Evolutionary conservation across 2,113 vertebrate genomes (phyloP), one percentile per base, ranked within the genome.

Genomic region (Hippopotamus amphibius): DNA sequence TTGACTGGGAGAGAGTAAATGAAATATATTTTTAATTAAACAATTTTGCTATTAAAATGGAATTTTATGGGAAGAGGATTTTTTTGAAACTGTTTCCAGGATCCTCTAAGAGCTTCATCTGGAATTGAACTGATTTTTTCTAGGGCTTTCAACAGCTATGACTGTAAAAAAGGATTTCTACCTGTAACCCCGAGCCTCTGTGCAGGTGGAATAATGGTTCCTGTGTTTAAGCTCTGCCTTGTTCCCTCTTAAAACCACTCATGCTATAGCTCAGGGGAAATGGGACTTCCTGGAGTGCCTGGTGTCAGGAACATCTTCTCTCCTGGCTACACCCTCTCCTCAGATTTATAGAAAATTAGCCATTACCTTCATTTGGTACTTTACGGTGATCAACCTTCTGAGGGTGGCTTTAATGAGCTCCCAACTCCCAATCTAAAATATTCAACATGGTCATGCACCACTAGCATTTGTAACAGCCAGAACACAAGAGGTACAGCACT

Each of bases 291-390:
- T 85, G 81, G 76, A 37, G 95, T 28, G 81, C 16, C 65, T 85
- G 84, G 50, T 8, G 41, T 43, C 30, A 65, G 24, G 48, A 57
- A 10, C 3, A 7, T 46, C 6, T 28, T 19, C 46, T 88, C 53
- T 87, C 33, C 69, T 26, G 55, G 37, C 50, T 65, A 33, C 2
- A 43, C 59, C 37, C 11, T 95, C 17, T 37, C 50, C 84, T 76
- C 59, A 15, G 80, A 88, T 50, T 90, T 94, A 84, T 82, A 90
- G 95, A 97, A 97, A 94, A 95, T 93, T 84, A 88, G 53, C 76
- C 95, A 85, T 97, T 95, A 68, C 13, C 69, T 93, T 85, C 71
- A 59, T 59, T 37, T 90, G 37, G 74, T 72, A 53, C 69, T 90
- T 95, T 59, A 48, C 65, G 94, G 28, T n/a, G 19, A 55, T 61